A percentile compares a stretch with the other conserved stretches of the same genome.
Conservation (phyloP, 2,797 vertebrate species). For the Phalloptychus januarius region DNA sequence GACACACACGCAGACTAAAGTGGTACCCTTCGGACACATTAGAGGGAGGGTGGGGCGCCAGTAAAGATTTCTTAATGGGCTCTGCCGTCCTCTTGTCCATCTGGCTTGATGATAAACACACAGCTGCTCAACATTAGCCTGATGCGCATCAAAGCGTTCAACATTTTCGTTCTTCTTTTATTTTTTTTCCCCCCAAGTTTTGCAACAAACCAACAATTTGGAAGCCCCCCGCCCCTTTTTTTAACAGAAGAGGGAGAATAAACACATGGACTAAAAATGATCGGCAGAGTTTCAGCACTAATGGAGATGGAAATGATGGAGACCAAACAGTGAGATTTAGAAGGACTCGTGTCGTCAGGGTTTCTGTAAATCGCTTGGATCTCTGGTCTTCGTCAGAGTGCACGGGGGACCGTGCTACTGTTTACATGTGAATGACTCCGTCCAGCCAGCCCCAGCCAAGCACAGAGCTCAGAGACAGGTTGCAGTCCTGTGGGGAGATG, state of each 20-base stretch:
- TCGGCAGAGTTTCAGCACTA: conserved; percentile 22
- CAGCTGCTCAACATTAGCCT: conserved; percentile 54
- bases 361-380: conserved; percentile 48
- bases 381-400: conserved; percentile 39
- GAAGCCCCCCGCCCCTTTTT: no score
- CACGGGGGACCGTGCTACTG: conserved; percentile 51
- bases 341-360: conserved; percentile 29
- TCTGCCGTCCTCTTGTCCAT: conserved; percentile 70
- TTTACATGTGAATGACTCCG: conserved; percentile 52
- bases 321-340: conserved; percentile 31
- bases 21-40: conserved; percentile 78
- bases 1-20: conserved; percentile 61
- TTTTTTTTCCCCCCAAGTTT: conserved; percentile 7
- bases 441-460: conserved; percentile 40
- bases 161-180: conserved; percentile 28
- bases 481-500: conserved; percentile 68
- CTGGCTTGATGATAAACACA: conserved; percentile 73
- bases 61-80: conserved; percentile 81
- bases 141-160: conserved; percentile 41
- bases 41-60: conserved; percentile 81
- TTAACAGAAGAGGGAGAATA: conserved; percentile 16
- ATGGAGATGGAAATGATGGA: conserved; percentile 27
- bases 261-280: conserved; percentile 28
- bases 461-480: conserved; percentile 31
- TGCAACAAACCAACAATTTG: conserved; percentile 30